Evolutionary conservation across 2,888 invertebrate genomes (phyloP), one percentile per base, ranked within the genome.

Genomic region (Hypolimnas misippus): DNA sequence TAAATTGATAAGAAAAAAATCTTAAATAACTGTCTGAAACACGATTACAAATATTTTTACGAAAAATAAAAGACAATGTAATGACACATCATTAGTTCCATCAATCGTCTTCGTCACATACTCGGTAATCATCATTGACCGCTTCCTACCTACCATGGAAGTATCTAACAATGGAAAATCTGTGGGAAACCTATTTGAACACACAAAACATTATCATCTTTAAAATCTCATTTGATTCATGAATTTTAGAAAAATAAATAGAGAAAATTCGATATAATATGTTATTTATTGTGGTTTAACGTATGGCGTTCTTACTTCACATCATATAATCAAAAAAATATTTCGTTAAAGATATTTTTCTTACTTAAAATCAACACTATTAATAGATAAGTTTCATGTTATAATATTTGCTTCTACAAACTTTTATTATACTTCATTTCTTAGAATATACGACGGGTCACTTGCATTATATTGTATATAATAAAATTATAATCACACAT

Each of bases 71-170:
- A 58, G 56, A 65, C 70, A 71, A 74, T 74, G 77, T 78, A 84
- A 86, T 79, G 76, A 75, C 79, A 66, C 67, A 74, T 80, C 82
- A 87, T 89, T 86, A 86, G 82, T 79, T 77, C 79, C 84, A 77
- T 73, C 74, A 76, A 82, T 83, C 76, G 66, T 70, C 73, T 70
- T 72, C 65, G 65, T 69, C 73, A 66, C 70, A 70, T 69, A 72
- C 70, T 69, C 65, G 70, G 77, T 72, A 83, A 83, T 84, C 86
- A 85, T 81, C 83, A 81, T 82, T 82, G 82, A 78, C 77, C 75
- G 79, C 76, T 86, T 87, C 87, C 87, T 84, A 78, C 78, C 76
- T 70, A 70, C 73, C 70, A 76, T 73, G 68, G 69, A 71, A 71
- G 70, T 64, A 61, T 51, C 71, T 72, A 73, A 78, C 81, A 84